Conservation (phyloP, 2,888 invertebrate species). For the Hypercompe scribonia region DNA sequence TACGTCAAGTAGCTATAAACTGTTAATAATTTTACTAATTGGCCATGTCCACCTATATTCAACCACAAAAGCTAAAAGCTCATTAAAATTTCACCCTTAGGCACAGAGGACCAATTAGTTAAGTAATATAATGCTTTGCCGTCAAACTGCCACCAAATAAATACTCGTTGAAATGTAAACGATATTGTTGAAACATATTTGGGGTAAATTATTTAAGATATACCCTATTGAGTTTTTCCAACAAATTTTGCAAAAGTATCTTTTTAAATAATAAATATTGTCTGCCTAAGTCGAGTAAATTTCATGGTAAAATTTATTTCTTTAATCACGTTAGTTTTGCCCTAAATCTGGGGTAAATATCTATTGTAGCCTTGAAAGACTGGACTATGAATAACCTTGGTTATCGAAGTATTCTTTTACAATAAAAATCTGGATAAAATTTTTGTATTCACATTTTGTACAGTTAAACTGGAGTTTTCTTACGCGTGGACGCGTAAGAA, state of each 20-base stretch:
- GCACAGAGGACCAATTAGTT: conserved; percentile 66
- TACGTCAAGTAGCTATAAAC: conserved; percentile 16
- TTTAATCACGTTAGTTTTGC: not conserved
- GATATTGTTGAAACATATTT: not conserved
- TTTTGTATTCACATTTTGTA: no score
- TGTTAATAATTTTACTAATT: conserved; percentile 62
- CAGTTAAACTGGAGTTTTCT: no score
- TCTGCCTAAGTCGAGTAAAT: no score
- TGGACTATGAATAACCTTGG: not conserved
- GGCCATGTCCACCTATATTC: conserved; percentile 61
- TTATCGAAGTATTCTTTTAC: no score
- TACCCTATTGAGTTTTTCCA: not conserved
- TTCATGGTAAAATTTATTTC: no score
- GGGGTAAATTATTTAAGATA: not conserved
- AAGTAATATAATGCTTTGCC: conserved; percentile 70
- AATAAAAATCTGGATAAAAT: no score
- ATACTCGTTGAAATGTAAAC: conserved; percentile 3
- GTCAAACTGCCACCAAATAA: conserved; percentile 37
- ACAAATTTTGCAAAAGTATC: not conserved
- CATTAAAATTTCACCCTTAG: conserved; percentile 78
- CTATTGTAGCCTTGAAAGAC: not conserved
- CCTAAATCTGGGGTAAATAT: not conserved
- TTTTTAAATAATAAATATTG: not conserved
- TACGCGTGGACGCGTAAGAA: no score
- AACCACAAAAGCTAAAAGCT: conserved; percentile 67